phyloP scores from a whole-genome alignment of 2,888 invertebrate genomes.

The Himalopsyche japonica region DNA sequence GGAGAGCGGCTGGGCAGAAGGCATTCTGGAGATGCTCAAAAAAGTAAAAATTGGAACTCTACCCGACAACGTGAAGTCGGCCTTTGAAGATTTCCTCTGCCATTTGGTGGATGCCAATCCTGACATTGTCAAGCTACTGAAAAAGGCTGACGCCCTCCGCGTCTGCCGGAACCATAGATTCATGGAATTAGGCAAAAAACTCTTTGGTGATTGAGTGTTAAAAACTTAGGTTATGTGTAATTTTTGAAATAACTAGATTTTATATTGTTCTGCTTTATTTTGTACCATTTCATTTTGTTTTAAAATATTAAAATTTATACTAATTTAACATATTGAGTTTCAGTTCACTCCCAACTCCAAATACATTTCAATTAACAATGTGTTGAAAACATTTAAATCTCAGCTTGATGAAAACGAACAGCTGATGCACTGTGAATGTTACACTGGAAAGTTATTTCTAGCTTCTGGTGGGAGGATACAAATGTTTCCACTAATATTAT shows the following conservation, averaged over 20 bases:
- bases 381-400: neutral
- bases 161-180: constrained; percentile 85
- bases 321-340: constrained; percentile 45
- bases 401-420: neutral
- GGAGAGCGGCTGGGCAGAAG: constrained; percentile 93
- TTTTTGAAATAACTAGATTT: constrained; percentile 19
- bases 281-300: constrained; percentile 41
- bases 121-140: constrained; percentile 73
- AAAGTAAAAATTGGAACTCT: constrained; percentile 83
- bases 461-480: neutral
- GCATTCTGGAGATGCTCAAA: constrained; percentile 78
- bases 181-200: constrained; percentile 86
- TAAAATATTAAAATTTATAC: constrained; percentile 39
- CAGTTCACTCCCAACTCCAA: constrained; percentile 52
- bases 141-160: constrained; percentile 79
- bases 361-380: neutral
- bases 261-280: constrained; percentile 34
- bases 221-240: constrained; percentile 34
- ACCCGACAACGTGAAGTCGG: constrained; percentile 82
- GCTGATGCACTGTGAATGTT: neutral
- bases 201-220: constrained; percentile 75
- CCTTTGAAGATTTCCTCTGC: constrained; percentile 87
- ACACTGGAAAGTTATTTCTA: neutral
- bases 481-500: neutral
- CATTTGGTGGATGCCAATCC: constrained; percentile 81